Evolutionary conservation across 2,888 invertebrate genomes (phyloP).

Genomic region (Aleiodes leptofemur): DNA sequence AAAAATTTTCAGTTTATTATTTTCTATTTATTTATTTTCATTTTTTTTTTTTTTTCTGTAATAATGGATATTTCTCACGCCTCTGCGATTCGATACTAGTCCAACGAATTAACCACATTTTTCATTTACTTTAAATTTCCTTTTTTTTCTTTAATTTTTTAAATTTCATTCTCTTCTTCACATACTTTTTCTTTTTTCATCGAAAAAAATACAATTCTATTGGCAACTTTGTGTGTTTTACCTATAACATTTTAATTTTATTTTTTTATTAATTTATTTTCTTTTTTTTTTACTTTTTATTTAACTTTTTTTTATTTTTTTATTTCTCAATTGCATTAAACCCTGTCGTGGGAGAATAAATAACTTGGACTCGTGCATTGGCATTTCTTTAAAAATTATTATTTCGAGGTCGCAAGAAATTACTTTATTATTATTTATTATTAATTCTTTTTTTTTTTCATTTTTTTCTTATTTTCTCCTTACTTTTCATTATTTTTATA

Average conservation of each 20-base stretch:
- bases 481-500: conserved; percentile 29
- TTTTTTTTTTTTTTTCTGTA: not conserved
- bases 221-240: conserved; percentile 43
- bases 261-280: conserved; percentile 1
- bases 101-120: conserved; percentile 18
- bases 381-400: conserved; percentile 28
- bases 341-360: conserved; percentile 64
- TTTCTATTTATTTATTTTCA: not conserved
- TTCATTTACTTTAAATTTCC: not conserved
- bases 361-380: conserved; percentile 67
- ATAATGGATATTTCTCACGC: conserved; percentile 8
- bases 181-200: conserved; percentile 14
- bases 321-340: conserved; percentile 51
- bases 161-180: not conserved
- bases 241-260: conserved; percentile 41
- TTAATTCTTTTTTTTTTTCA: conserved; percentile 6
- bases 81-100: conserved; percentile 19
- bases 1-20: not conserved
- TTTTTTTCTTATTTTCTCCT: conserved; percentile 26
- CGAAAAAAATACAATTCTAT: conserved; percentile 24
- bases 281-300: not conserved
- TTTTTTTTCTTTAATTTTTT: too few relatives aligned
- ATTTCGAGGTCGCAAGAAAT: conserved; percentile 68
- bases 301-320: too few relatives aligned
- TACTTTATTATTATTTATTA: conserved; percentile 63